A percentile compares a stretch with the other conserved stretches of the same genome.
Conservation (phyloP, 2,888 invertebrate genomes). For the Salpingus planirostris region DNA sequence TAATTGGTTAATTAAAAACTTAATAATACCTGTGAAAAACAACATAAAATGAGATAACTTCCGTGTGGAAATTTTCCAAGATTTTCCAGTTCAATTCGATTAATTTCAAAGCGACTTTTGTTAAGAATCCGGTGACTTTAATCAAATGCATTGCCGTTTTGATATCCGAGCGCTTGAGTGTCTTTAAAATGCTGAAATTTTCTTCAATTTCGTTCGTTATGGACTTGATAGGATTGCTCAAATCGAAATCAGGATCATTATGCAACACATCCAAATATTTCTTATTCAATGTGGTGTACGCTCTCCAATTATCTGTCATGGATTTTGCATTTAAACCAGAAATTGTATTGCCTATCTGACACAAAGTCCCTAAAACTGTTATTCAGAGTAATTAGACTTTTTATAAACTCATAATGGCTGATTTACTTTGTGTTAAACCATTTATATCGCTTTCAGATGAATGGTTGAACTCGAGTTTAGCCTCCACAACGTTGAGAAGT, state of each 20-base stretch:
- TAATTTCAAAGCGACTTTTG: constrained; percentile 44
- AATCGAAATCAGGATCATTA: not conserved
- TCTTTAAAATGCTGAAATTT: constrained; percentile 34
- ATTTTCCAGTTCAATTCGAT: constrained; percentile 35
- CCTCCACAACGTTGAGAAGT: constrained; percentile 21
- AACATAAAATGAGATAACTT: too few species aligned
- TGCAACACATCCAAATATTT: not conserved
- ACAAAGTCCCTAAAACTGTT: too few species aligned
- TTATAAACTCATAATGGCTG: too few species aligned
- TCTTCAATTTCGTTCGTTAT: constrained; percentile 35
- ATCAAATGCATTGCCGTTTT: constrained; percentile 41
- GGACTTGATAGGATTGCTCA: not conserved
- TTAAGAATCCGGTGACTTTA: constrained; percentile 45
- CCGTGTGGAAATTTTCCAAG: constrained; percentile 11
- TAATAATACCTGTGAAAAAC: too few species aligned
- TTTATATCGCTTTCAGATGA: too few species aligned
- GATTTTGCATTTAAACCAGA: constrained; percentile 46
- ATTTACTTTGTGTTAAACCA: too few species aligned
- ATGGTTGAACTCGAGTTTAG: too few species aligned
- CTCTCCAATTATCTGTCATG: constrained; percentile 50
- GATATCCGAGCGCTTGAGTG: constrained; percentile 32
- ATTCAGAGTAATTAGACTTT: too few species aligned
- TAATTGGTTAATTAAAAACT: too few species aligned
- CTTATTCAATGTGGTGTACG: constrained; percentile 34
- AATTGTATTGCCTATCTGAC: constrained; percentile 43